These are phyloP conservation scores for Malurus alboscapulatus DNA, from an alignment of 2,113 vertebrate genomes.

Conservation along the genomic window DNA sequence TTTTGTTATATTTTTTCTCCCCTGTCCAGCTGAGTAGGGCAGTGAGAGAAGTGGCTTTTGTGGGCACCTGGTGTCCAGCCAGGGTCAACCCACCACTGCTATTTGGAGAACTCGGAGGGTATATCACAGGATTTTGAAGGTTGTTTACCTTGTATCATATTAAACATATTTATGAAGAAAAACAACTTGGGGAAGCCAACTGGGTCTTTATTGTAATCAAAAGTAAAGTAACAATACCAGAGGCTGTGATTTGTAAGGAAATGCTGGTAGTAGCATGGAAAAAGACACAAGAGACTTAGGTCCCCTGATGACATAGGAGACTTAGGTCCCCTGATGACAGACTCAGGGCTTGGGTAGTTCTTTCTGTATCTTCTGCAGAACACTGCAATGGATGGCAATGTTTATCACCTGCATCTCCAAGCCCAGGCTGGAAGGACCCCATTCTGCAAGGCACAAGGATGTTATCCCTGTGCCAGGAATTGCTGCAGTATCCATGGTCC, in stretches of 20 bases:
- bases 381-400: neutral
- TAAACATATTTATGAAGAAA: neutral
- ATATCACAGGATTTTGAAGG: neutral
- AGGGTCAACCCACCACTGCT: neutral
- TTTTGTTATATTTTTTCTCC: neutral
- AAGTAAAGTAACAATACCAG: neutral
- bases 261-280: neutral
- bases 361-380: neutral
- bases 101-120: neutral
- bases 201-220: neutral
- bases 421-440: neutral
- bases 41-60: neutral
- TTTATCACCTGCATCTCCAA: neutral
- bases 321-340: neutral
- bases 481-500: neutral
- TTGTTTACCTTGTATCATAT: neutral
- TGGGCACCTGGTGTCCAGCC: neutral
- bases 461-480: neutral
- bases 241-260: neutral
- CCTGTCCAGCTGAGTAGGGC: neutral
- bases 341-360: neutral
- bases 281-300: neutral
- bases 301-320: neutral
- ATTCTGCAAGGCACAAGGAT: accelerated
- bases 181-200: neutral